phyloP scores from a whole-genome alignment of 2,888 invertebrate genomes.

The Parochlus steinenii region DNA sequence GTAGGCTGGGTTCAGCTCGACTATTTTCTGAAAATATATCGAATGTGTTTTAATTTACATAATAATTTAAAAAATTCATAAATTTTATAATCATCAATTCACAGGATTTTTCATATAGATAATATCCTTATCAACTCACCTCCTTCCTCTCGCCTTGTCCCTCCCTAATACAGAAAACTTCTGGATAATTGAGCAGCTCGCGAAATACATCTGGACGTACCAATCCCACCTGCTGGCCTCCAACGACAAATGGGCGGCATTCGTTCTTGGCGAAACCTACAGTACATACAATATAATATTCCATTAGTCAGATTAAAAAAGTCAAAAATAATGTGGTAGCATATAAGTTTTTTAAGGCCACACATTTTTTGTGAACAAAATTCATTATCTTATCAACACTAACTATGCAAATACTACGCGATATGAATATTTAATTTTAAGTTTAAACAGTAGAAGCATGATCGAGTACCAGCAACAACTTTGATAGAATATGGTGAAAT shows the following conservation, averaged over 20 bases:
- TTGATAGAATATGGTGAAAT: too few relatives aligned
- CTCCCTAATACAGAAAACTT: constrained; percentile 40
- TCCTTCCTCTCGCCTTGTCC: constrained; percentile 27
- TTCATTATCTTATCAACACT: too few relatives aligned
- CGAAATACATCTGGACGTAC: constrained; percentile 71
- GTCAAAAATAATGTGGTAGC: too few relatives aligned
- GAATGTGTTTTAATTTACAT: constrained; percentile 12
- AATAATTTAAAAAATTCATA: constrained; percentile 1
- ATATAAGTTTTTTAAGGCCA: too few relatives aligned
- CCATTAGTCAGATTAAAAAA: constrained; percentile 15
- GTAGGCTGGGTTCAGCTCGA: constrained; percentile 75
- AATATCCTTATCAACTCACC: neutral
- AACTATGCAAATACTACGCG: too few relatives aligned
- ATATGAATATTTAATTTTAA: too few relatives aligned
- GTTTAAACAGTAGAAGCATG: too few relatives aligned
- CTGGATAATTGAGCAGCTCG: constrained; percentile 63
- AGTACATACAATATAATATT: constrained; percentile 16
- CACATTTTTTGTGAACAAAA: too few relatives aligned
- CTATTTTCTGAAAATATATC: constrained; percentile 54
- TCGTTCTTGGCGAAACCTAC: constrained; percentile 58
- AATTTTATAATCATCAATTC: neutral
- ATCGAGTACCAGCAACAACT: too few relatives aligned
- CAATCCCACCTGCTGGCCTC: constrained; percentile 77
- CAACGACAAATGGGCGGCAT: constrained; percentile 75
- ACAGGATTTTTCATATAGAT: constrained; percentile 8